Base-by-base conservation (phyloP, 1,140 invertebrate species). In the Danaus plexippus region DNA sequence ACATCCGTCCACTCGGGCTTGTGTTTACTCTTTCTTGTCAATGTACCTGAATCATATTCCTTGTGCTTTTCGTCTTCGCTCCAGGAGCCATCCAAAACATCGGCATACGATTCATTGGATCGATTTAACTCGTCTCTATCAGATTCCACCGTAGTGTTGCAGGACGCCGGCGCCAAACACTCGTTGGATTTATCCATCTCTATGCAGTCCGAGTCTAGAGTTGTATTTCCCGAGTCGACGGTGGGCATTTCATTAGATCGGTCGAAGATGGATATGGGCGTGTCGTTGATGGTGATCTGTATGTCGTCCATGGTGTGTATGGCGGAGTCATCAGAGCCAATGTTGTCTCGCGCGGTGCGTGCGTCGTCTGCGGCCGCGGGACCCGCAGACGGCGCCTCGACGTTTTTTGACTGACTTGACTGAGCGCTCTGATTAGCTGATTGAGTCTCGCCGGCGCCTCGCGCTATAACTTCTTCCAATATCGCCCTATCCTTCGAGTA, bases 71-170 rank as follows among this genome's bases (percentile, higher is more conserved):
- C 62, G 1, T 61, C 73, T 52, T 84, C 80, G 45, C 72, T 81
- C 74, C 72, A 80, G 1, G 80, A 77, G 3, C 67, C 71, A 57
- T 85, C 78, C 11, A 73, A 54, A 0, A 80, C 73, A 53, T 82
- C 77, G 0, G 85, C 85, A 61, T 80, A 87, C 56, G 87, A 80
- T 64, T 88, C 87, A 66, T 87, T 88, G 9, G 87, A 88, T 11
- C 75, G 59, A 55, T 88, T 73, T 4, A 88, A 65, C 10, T 87
- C 85, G 49, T 81, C 77, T 32, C 64, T 63, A 7, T 80, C 75
- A 0, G 75, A 81, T 6, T 79, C 76, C 6, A 83, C 42, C 7
- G 82, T 82, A 0, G 75, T 77, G 61, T 85, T 72, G 4, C 57
- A 62, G 7, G 79, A 75, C 22, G 54, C 48, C 0, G 75, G 74